Evolutionary conservation across 2,888 invertebrate species (phyloP).

Genomic region (Epicampocera succincta): DNA sequence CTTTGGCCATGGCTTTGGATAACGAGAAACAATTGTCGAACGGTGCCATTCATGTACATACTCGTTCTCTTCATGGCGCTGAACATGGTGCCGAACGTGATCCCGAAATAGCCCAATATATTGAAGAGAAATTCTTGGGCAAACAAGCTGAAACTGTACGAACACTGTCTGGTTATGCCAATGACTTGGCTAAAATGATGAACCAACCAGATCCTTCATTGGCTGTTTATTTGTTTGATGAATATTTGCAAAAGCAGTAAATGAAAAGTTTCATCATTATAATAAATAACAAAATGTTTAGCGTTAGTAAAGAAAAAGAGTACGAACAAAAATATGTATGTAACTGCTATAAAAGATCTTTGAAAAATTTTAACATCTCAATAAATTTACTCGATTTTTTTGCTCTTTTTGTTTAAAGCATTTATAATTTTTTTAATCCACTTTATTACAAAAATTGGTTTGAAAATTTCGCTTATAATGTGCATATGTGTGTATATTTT

Average conservation of each 20-base stretch:
- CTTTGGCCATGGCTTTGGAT: constrained; percentile 89
- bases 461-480: not conserved
- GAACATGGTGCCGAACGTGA: constrained; percentile 85
- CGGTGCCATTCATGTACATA: constrained; percentile 87
- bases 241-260: constrained; percentile 82
- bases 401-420: constrained; percentile 39
- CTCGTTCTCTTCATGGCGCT: constrained; percentile 83
- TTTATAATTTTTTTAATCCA: constrained; percentile 35
- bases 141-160: constrained; percentile 87
- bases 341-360: not conserved
- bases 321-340: constrained; percentile 5
- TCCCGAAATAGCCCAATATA: constrained; percentile 88
- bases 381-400: constrained; percentile 13
- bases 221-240: constrained; percentile 89
- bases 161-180: constrained; percentile 87
- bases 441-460: constrained; percentile 26
- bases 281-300: constrained; percentile 4
- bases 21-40: constrained; percentile 87
- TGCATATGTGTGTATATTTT: not conserved
- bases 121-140: constrained; percentile 90
- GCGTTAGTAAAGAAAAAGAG: constrained; percentile 29
- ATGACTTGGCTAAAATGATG: constrained; percentile 87
- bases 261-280: not conserved
- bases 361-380: constrained; percentile 8
- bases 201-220: constrained; percentile 84